Evolutionary conservation across 1,140 invertebrate genomes (phyloP), one percentile per base, ranked within the genome.

Genomic region (Diorhabda elongata): DNA sequence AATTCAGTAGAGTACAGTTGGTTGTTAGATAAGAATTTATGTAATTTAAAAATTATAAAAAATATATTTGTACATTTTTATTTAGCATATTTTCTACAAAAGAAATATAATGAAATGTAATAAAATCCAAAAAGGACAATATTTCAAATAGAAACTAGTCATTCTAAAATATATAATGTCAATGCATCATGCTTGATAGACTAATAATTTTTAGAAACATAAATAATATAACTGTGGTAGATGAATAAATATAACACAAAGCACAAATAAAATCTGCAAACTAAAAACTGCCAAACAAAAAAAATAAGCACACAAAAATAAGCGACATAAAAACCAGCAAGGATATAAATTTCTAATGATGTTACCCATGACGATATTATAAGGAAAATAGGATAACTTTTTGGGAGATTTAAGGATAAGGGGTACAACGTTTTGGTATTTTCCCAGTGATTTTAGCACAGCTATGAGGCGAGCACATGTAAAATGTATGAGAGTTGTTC

Each of bases 391-490:
- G 63, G 43, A 66, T 56, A 44, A 11, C 26, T 6, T 67, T 63
- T 8, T 58, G 44, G 63, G 64, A 61, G 11, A 61, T 42, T 43
- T 45, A 64, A 60, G 41, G 58, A 44, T 52, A 26, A 60, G n/a
- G 42, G 65, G 44, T 42, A 60, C 5, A 45, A 45, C n/a, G 47
- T 62, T 66, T 70, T 52, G 64, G 69, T 56, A 62, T 70, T 61
- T 71, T 71, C 77, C 77, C 76, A 74, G 73, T 76, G 73, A 73
- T 71, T 78, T 78, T 78, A 77, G 75, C 75, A 78, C 77, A 78
- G 73, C 72, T 74, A 78, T 78, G 76, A 76, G 69, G 73, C 72
- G 76, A 76, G 71, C 72, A 76, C 75, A 77, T 75, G 70, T 74
- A 76, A 69, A 11, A 75, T 74, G 74, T 74, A 67, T 69, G 64